Base-by-base conservation (phyloP, 2,888 invertebrate genomes). In the Cyclophora albipunctata region DNA sequence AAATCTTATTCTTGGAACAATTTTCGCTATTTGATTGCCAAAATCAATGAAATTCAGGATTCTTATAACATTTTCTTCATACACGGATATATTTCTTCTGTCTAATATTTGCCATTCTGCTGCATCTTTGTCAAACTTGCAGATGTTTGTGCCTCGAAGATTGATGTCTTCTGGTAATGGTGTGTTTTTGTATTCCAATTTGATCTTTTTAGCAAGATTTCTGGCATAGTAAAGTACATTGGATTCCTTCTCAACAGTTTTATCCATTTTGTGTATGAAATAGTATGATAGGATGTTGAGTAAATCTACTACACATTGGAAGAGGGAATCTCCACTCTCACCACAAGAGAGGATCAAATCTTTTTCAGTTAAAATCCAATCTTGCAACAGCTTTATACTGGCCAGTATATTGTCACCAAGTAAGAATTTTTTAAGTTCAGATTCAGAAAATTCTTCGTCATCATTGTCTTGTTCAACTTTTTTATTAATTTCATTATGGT, bases 281-380 rank as follows among this genome's bases (percentile, higher is more conserved):
- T 96, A 93, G 57, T 92, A 89, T 63, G 94, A 92, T 55, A 96
- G 91, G 60, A 96, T 91, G 81, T 97, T 97, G 5, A 96, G 81
- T 48, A 97, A 82, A 59, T 93, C 92, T 45, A 94, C 93, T 34
- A 96, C 91, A 75, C 96, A 93, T 66, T 93, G 93, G 72, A 97
- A 92, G 49, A 97, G 86, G 45, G 93, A 92, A 45, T 93, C 93
- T 34, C 95, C 95, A 67, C 93, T 95, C 70, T 93, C 91, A 20
- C 93, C 93, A 75, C 95, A 95, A 1, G 93, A 93, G 59, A 92
- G 90, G 34, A 97, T 90, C 34, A 96, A 91, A 55, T 94, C 93
- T 49, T 93, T 91, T 78, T 97, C 95, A 48, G 92, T 91, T 49
- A 91, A 91, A 60, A 96, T 87, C 97, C 97, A 97, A 76, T 96